Evolutionary conservation across 1,140 invertebrate genomes (phyloP), one percentile per base, ranked within the genome.

Genomic region (Phenacoccus solenopsis): DNA sequence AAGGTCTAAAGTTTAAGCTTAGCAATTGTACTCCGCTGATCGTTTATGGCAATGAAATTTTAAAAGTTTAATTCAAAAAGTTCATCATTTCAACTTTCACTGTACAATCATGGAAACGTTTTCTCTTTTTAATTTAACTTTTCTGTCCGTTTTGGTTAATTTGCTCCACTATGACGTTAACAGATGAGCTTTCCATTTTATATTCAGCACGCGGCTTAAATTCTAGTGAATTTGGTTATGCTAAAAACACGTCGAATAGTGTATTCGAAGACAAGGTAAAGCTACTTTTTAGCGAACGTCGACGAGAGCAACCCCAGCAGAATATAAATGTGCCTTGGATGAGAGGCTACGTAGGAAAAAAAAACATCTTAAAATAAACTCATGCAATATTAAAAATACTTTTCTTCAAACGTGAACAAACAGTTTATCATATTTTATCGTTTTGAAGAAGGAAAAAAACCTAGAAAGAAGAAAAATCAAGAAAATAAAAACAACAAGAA

Each of bases 181-280:
- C 38, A 49, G 38, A 49, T 49, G 38, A 49, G 38, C 38, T 49
- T 49, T 49, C 20, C 38, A 49, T 49, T 49, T 49, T 49, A 49
- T 49, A 49, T 49, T 49, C 38, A 49, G 38, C 38, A 49, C 38
- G 38, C 38, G 38, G 38, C 38, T 49, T 49, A 49, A 49, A 49
- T 49, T 49, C 38, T 49, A 49, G 38, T 49, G 38, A 49, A 49
- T 49, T 49, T 49, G 38, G 38, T 49, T 49, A 49, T n/a, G 38
- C 20, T 49, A 49, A 49, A 49, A 49, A 49, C 38, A 49, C 38
- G 38, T 49, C 38, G 38, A 49, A 49, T 49, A 49, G 38, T 49
- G 38, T 49, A 49, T 49, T 49, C 38, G 38, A 49, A n/a, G 38
- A 49, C 38, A 49, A 49, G 38, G 38, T 49, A 49, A 49, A 49